Evolutionary conservation across 64 coral and sea anemone species (phyloP), one percentile per base, ranked within the genome.

Genomic region (Porites lutea): DNA sequence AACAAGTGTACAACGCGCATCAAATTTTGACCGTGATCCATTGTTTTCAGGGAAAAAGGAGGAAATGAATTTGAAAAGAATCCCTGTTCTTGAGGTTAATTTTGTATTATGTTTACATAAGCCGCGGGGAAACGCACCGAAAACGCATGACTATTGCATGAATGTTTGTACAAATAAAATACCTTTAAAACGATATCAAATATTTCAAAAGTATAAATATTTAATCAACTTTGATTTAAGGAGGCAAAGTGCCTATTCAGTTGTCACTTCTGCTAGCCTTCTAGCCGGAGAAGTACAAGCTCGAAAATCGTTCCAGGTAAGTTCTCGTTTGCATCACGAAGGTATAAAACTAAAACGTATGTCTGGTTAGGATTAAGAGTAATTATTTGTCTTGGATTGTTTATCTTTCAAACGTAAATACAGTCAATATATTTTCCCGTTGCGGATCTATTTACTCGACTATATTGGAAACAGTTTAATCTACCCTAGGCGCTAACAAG

Each of bases 181-280:
- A 86, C 91, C 91, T 77, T 87, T 93, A 85, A 87, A 87, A 82
- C 71, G 73, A 93, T 93, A 93, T 93, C 91, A 93, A 93, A 93
- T 86, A 93, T 82, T 67, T 78, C 65, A 62, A 86, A 75, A 75
- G 83, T 78, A 93, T 93, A 75, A 93, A 93, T 93, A 93, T 78
- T 93, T 93, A 72, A 93, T 46, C 59, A 54, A 69, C 51, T 48
- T 93, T 87, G 74, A 93, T 93, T 92, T 93, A 93, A 93, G 91
- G 71, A 73, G 22, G 58, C 27, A 79, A 52, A 75, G 82, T 68
- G 62, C 79, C 50, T 74, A 77, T 75, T 62, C 91, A 87, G 72
- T n/a, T 72, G 85, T 18, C 90, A 92, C 80, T 72, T 73, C 57
- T 43, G 78, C 54, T 52, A 61, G 59, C 69, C 78, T 70, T 64